phyloP scores from a whole-genome alignment of 2,797 vertebrate genomes.

The Oophaga sylvatica region DNA sequence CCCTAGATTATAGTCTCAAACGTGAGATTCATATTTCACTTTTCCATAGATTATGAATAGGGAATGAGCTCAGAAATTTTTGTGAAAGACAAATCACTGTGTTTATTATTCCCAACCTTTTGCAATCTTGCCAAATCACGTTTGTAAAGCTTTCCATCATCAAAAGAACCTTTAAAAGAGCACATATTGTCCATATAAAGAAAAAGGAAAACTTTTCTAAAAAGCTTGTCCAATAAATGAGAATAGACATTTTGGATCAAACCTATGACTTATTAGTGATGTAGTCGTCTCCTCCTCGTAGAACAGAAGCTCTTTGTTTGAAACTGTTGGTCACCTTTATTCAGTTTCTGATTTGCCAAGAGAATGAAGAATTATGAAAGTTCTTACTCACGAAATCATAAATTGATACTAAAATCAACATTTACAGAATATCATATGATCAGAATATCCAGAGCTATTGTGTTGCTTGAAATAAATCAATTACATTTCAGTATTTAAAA shows the following conservation, averaged over 20 bases:
- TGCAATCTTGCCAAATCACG: slow-evolving; percentile 36
- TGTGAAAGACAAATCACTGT: slow-evolving; percentile 35
- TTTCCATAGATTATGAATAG: slow-evolving; percentile 13
- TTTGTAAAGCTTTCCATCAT: slow-evolving; percentile 29
- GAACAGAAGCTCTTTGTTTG: slow-evolving; percentile 50
- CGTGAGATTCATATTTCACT: neutral
- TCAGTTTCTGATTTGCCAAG: slow-evolving; percentile 15
- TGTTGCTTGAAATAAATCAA: slow-evolving; percentile 28
- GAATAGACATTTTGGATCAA: slow-evolving; percentile 22
- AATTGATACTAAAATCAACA: slow-evolving; percentile 31
- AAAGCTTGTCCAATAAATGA: slow-evolving; percentile 36
- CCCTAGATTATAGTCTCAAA: slow-evolving; percentile 12
- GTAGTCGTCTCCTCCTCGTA: slow-evolving; percentile 12
- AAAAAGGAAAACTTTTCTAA: slow-evolving; percentile 15
- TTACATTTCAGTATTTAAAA: slow-evolving; percentile 21
- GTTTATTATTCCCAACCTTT: slow-evolving; percentile 32
- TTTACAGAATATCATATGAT: neutral
- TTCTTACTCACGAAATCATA: neutral
- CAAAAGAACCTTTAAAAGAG: slow-evolving; percentile 17
- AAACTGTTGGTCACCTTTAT: slow-evolving; percentile 36
- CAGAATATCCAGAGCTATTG: slow-evolving; percentile 4
- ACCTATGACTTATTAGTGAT: slow-evolving; percentile 36
- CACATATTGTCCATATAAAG: slow-evolving; percentile 28
- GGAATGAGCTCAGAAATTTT: neutral
- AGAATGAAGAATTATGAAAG: neutral